Conservation (phyloP, 2,888 invertebrate genomes). For the Willowsia nigromaculata region DNA sequence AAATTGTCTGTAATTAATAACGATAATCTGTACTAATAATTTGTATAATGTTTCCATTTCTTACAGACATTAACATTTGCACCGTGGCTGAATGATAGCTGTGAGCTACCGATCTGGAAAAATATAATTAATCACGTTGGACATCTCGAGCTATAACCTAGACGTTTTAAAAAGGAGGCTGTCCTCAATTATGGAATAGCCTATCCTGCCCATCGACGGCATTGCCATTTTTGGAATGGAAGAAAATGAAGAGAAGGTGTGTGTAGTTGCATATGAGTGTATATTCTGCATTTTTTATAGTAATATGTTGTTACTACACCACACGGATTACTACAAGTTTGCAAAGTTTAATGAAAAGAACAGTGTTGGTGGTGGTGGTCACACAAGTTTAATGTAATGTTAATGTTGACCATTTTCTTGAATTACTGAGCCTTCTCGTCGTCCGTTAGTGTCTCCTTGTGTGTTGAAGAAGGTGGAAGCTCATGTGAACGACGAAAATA, state of each 20-base stretch:
- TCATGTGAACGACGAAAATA: conserved; percentile 1
- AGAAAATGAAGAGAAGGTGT: conserved; percentile 79
- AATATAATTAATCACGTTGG: conserved; percentile 51
- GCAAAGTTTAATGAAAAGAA: conserved; percentile 19
- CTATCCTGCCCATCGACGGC: conserved; percentile 70
- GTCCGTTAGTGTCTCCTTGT: conserved; percentile 46
- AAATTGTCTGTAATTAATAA: background rate
- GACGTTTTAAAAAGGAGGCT: conserved; percentile 50
- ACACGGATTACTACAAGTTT: conserved; percentile 13
- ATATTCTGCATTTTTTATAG: conserved; percentile 3
- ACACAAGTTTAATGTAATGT: conserved; percentile 36
- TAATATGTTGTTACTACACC: too few relatives aligned
- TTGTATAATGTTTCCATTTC: background rate
- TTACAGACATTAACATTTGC: background rate
- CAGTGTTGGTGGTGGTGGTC: conserved; percentile 15
- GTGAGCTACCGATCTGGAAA: conserved; percentile 57
- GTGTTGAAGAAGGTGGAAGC: conserved; percentile 44
- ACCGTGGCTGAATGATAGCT: background rate
- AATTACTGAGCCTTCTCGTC: conserved; percentile 10
- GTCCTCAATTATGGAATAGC: conserved; percentile 72
- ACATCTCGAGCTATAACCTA: conserved; percentile 23
- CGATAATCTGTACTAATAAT: conserved; percentile 9
- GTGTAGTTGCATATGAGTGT: background rate
- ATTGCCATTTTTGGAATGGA: conserved; percentile 77
- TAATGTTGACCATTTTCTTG: conserved; percentile 53